Conservation (phyloP, 1,140 invertebrate species). For the Papilio polytes region DNA sequence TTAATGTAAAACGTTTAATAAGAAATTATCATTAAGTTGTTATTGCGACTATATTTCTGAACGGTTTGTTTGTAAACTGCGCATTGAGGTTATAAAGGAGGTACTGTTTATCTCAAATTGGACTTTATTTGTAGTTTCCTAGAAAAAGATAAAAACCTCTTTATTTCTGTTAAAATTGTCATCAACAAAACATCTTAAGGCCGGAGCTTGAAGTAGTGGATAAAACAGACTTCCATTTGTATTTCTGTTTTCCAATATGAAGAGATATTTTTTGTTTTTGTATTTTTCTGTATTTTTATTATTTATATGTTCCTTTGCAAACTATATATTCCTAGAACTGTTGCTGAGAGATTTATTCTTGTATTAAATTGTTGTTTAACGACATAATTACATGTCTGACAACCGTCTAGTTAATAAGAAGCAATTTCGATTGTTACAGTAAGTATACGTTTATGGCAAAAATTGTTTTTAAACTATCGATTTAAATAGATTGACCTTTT, state of each 20-base stretch:
- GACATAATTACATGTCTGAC: background rate
- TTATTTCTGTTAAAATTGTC: background rate
- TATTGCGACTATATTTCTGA: conserved; percentile 20
- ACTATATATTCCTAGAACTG: background rate
- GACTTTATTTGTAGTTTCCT: background rate
- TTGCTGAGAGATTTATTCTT: background rate
- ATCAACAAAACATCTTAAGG: background rate
- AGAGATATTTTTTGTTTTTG: no score
- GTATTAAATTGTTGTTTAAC: background rate
- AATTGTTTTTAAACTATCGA: no score
- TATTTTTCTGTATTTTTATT: no score
- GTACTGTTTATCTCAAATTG: background rate
- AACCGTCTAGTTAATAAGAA: background rate
- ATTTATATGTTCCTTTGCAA: no score
- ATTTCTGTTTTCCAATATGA: no score
- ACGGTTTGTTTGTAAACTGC: background rate
- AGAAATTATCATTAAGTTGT: conserved; percentile 1
- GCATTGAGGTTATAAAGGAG: background rate
- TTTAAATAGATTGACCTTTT: no score
- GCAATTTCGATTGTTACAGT: background rate
- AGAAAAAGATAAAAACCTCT: conserved; percentile 2
- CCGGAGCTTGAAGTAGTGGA: background rate
- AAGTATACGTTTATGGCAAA: background rate
- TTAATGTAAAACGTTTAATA: conserved; percentile 6
- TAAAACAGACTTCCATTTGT: no score